These are phyloP conservation scores for Ceratosolen solmsi DNA, from an alignment of 1,140 invertebrate species.

Conservation along the genomic window DNA sequence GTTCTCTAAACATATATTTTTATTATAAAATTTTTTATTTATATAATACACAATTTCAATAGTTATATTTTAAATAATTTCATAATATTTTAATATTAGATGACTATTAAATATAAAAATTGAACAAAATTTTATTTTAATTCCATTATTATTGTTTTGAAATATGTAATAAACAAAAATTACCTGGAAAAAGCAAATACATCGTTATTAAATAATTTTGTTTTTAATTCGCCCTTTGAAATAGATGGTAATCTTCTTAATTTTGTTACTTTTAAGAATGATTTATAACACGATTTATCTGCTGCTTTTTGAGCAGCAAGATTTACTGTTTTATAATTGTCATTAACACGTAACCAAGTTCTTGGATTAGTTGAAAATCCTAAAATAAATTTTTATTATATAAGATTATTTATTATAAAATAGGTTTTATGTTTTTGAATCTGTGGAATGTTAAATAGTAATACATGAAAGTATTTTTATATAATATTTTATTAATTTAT, in stretches of 20 bases:
- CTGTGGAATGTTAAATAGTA: too few species aligned
- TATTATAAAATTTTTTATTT: background rate
- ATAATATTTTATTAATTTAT: too few species aligned
- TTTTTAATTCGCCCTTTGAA: conserved; percentile 64
- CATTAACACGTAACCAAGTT: conserved; percentile 81
- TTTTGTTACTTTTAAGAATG: conserved; percentile 71
- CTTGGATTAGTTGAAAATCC: conserved; percentile 77
- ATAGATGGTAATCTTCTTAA: conserved; percentile 69
- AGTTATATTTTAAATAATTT: background rate
- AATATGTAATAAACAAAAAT: conserved; percentile 21
- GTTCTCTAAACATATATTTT: conserved; percentile 49
- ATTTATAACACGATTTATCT: conserved; percentile 67
- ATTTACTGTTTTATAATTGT: conserved; percentile 74
- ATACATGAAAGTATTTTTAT: too few species aligned
- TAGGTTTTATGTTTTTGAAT: too few species aligned
- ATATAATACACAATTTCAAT: background rate
- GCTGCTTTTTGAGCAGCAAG: conserved; percentile 68
- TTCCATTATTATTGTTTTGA: background rate
- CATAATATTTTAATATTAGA: too few species aligned
- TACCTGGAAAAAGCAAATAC: conserved; percentile 72
- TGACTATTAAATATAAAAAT: too few species aligned
- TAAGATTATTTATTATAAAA: too few species aligned
- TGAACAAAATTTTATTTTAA: background rate
- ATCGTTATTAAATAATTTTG: conserved; percentile 62
- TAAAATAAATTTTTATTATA: conserved; percentile 56